Percentiles rank a stretch among this genome's conserved stretches.
Evolutionary conservation across 30 jellyfish, hydroid and myxozoan species (phyloP).

Genomic region (Sanderia malayensis): DNA sequence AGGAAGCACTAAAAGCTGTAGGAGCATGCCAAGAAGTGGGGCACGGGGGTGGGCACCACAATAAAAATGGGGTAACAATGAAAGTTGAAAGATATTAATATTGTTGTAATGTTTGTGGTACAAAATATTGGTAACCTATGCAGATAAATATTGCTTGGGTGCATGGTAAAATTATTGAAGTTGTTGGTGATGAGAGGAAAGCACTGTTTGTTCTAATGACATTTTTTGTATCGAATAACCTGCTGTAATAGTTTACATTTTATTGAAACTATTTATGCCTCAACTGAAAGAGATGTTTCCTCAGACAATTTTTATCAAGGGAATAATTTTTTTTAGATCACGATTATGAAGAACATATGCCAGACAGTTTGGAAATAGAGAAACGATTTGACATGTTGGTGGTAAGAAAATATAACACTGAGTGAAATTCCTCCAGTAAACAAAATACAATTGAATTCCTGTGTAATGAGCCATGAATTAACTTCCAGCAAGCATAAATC

Average conservation of each 20-base stretch:
- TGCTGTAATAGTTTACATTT: too few species aligned
- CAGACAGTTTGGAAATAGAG: constrained; percentile 39
- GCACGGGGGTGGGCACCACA: too few species aligned
- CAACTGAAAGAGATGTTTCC: background rate
- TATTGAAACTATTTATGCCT: background rate
- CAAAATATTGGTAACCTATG: too few species aligned
- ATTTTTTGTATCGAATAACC: background rate
- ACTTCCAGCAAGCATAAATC: background rate
- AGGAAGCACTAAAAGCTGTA: too few species aligned
- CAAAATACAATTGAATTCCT: background rate
- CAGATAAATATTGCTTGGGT: background rate
- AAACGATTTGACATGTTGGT: constrained; percentile 32
- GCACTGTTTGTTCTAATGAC: background rate
- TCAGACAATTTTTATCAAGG: background rate
- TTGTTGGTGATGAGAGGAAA: background rate
- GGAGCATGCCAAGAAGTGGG: too few species aligned
- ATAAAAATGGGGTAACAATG: too few species aligned
- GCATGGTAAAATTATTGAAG: background rate
- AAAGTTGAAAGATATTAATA: too few species aligned
- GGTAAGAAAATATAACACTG: constrained; percentile 23
- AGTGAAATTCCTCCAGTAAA: background rate
- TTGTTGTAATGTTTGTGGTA: too few species aligned
- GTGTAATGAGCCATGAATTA: background rate
- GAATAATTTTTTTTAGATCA: constrained; percentile 5
- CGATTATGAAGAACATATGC: constrained; percentile 38